Conservation (phyloP, 1,140 invertebrate genomes). For the Megalonaias nervosa region DNA sequence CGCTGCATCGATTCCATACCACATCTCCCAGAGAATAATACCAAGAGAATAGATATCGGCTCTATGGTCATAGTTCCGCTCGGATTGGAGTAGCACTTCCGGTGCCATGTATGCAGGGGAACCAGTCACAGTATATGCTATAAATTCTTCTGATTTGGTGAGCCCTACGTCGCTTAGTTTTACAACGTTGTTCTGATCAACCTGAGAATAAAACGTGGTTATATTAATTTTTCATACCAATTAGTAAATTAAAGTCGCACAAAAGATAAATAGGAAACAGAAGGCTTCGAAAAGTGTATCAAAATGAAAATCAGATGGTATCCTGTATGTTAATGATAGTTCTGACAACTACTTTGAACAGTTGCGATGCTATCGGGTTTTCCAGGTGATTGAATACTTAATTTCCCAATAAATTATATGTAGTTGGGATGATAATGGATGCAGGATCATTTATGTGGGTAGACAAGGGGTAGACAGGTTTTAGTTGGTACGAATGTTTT, state of each 20-base stretch:
- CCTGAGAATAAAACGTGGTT: constrained; percentile 37
- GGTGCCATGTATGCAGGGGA: constrained; percentile 64
- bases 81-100: constrained; percentile 49
- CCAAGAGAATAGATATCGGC: constrained; percentile 50
- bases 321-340: neutral
- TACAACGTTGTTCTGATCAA: constrained; percentile 49
- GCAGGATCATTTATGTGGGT: too few species aligned
- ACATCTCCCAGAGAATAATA: constrained; percentile 64
- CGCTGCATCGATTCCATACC: constrained; percentile 59
- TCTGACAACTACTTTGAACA: neutral
- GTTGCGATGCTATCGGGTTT: neutral
- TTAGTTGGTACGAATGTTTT: too few species aligned
- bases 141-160: constrained; percentile 53
- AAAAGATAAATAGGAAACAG: too few species aligned
- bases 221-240: neutral
- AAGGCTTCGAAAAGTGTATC: too few species aligned
- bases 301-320: neutral
- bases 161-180: constrained; percentile 65
- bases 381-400: too few species aligned
- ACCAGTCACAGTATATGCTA: constrained; percentile 54
- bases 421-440: too few species aligned
- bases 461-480: too few species aligned
- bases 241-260: too few species aligned
- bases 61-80: constrained; percentile 36
- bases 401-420: too few species aligned